phyloP scores from a whole-genome alignment of 2,888 invertebrate genomes.

The Galerucella calmariensis region DNA sequence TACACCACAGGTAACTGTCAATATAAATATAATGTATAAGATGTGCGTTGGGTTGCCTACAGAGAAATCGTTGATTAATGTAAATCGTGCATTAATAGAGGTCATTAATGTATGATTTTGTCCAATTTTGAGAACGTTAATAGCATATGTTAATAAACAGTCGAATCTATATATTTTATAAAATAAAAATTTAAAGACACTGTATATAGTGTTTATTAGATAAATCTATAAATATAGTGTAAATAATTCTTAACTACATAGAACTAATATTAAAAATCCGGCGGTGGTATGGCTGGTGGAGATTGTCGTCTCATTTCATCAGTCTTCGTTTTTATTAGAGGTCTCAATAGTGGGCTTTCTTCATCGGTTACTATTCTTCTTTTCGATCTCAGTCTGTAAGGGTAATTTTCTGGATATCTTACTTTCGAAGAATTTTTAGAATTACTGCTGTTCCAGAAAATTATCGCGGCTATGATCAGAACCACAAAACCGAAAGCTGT shows the following conservation, averaged over 20 bases:
- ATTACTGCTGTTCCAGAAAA: slow-evolving; percentile 45
- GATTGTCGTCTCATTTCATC: slow-evolving; percentile 20
- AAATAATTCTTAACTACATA: slow-evolving; percentile 39
- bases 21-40: no score
- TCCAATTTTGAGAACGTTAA: no score
- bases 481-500: slow-evolving; percentile 50
- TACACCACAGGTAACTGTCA: no score
- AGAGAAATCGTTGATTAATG: no score
- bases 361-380: slow-evolving; percentile 41
- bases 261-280: slow-evolving; percentile 48
- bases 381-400: background rate
- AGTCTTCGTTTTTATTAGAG: slow-evolving; percentile 36
- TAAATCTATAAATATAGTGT: slow-evolving; percentile 30
- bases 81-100: no score
- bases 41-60: no score
- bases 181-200: background rate
- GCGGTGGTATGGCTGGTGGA: slow-evolving; percentile 51
- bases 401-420: background rate
- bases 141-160: no score
- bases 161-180: background rate
- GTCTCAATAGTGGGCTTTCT: slow-evolving; percentile 42
- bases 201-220: background rate
- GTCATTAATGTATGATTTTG: no score
- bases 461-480: slow-evolving; percentile 44
- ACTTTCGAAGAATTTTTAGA: slow-evolving; percentile 17